phyloP scores from a whole-genome alignment of 1,140 invertebrate genomes.

The Caerostris extrusa region DNA sequence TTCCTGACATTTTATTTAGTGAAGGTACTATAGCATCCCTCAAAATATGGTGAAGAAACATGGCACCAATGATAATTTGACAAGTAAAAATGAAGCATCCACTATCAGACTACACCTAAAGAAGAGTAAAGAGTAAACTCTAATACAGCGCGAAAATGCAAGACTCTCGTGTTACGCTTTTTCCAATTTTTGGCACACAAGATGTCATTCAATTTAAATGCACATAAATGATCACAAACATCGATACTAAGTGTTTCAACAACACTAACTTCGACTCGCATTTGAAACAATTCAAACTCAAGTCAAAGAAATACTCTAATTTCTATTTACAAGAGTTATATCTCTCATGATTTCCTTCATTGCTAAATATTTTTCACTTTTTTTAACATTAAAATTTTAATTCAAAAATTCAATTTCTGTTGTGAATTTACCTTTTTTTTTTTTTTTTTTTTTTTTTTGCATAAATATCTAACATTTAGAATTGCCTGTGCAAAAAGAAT shows the following conservation, averaged over 20 bases:
- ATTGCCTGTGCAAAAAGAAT: constrained; percentile 16
- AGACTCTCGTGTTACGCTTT: constrained; percentile 73
- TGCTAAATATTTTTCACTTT: background rate
- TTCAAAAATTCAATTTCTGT: background rate
- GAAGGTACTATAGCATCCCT: constrained; percentile 58
- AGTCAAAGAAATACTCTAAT: background rate
- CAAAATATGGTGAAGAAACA: constrained; percentile 64
- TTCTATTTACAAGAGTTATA: background rate
- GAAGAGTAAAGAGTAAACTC: constrained; percentile 71
- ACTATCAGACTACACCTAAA: constrained; percentile 56
- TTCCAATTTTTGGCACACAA: constrained; percentile 75
- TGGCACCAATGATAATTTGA: constrained; percentile 55
- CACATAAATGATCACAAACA: constrained; percentile 18
- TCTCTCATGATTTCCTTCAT: background rate
- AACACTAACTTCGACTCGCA: background rate
- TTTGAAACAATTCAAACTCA: constrained; percentile 4
- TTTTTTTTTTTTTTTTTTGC: background rate
- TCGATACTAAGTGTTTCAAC: background rate
- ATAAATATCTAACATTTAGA: background rate
- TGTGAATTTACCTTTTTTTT: background rate
- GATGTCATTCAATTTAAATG: constrained; percentile 54
- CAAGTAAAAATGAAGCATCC: constrained; percentile 67
- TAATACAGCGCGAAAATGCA: constrained; percentile 69
- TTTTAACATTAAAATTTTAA: background rate
- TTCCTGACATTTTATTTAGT: constrained; percentile 21